Base-by-base conservation (phyloP, 1,140 invertebrate genomes). In the Mizuhopecten yessoensis region DNA sequence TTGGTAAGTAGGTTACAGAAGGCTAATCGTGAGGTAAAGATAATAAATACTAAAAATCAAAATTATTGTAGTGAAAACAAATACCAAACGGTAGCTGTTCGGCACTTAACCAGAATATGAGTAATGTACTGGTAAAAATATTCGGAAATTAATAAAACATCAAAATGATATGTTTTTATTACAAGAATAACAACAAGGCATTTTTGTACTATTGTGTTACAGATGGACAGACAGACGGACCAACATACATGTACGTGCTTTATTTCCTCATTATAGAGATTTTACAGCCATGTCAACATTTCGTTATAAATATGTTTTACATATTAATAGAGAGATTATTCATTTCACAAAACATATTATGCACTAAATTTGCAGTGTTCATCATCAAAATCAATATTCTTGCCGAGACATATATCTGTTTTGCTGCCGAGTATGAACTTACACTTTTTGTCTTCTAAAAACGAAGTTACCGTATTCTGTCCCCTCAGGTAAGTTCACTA, bases 221-320 rank as follows among this genome's bases (percentile, higher is more conserved):
- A 39, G 36, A 75, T 29, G 29, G 57, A 75, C 57, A 75, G 57
- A 75, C 57, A 75, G 57, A n/a, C n/a, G n/a, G n/a, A n/a, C n/a
- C n/a, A n/a, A n/a, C n/a, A n/a, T n/a, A n/a, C n/a, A n/a, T n/a
- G n/a, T n/a, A 75, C 57, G 29, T 75, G 1, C 57, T 75, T 75
- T 75, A 75, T 75, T 75, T 75, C 23, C 57, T 75, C 57, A 29
- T 0, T 29, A 29, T 5, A 29, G 57, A 75, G 57, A 75, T 75
- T 39, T 75, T 75, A 75, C 57, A 75, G 42, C 1, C 23, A 57
- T 57, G 45, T 20, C 13, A 29, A 75, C 45, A 13, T n/a, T 75
- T 29, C 23, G n/a, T 7, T 29, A 3, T 75, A 0, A 29, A 29
- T 29, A 1, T n/a, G 1, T 75, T 75, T n/a, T 75, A 75, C 57